These are phyloP conservation scores for Nezara viridula DNA, from an alignment of 2,888 invertebrate genomes.

Conservation along the genomic window DNA sequence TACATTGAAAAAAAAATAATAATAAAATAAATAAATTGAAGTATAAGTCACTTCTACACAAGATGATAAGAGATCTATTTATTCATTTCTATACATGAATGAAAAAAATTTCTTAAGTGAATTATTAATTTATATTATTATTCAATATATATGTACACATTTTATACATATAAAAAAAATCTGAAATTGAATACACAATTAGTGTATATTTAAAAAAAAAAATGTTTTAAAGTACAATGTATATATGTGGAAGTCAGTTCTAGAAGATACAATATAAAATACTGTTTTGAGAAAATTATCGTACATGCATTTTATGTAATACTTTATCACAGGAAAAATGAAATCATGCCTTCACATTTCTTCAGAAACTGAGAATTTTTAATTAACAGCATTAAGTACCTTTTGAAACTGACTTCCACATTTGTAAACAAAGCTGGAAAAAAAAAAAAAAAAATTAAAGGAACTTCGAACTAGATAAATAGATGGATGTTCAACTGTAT, in stretches of 20 bases:
- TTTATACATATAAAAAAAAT: background rate
- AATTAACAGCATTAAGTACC: background rate
- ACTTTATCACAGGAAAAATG: too few relatives aligned
- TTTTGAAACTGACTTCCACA: background rate
- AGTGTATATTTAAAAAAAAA: too few relatives aligned
- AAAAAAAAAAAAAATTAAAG: background rate
- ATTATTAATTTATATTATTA: background rate
- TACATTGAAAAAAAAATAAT: background rate
- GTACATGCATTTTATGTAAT: too few relatives aligned
- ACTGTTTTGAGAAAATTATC: background rate
- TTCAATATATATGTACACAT: background rate
- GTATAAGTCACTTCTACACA: background rate
- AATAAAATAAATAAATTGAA: background rate
- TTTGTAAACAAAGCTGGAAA: background rate
- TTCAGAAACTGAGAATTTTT: too few relatives aligned
- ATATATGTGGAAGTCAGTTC: background rate
- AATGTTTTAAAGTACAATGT: background rate
- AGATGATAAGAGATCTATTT: background rate
- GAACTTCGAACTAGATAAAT: too few relatives aligned
- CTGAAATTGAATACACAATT: background rate
- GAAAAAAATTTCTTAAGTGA: too few relatives aligned
- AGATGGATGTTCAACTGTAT: background rate
- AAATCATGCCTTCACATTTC: too few relatives aligned
- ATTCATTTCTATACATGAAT: background rate
- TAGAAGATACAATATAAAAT: background rate